phyloP scores from a whole-genome alignment of 2,888 invertebrate genomes.

The Odontocolon sp. region DNA sequence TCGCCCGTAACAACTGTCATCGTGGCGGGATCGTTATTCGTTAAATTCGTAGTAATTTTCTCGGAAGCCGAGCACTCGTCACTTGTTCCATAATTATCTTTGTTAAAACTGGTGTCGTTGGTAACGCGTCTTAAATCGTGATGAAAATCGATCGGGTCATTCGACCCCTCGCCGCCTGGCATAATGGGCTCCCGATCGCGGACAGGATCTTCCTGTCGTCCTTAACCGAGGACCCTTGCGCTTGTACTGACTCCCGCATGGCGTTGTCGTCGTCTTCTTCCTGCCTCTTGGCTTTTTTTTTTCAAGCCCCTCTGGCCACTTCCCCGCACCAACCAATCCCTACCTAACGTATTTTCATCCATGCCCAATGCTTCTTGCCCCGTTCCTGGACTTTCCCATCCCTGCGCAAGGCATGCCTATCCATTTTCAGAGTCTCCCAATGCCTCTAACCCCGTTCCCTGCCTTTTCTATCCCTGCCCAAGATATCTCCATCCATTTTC shows the following conservation, averaged over 20 bases:
- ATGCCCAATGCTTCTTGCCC: no score
- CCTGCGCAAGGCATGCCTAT: no score
- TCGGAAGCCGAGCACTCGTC: constrained; percentile 48
- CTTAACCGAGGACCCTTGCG: constrained; percentile 76
- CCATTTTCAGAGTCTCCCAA: no score
- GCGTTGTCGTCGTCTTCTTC: constrained; percentile 64
- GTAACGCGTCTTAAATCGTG: constrained; percentile 47
- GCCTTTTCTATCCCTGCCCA: background rate
- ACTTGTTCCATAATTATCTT: constrained; percentile 39
- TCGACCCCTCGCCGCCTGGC: constrained; percentile 80
- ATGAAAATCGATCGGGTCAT: constrained; percentile 73
- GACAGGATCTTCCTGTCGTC: constrained; percentile 71
- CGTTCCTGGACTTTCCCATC: no score
- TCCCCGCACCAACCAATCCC: constrained; percentile 50
- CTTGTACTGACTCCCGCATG: constrained; percentile 75
- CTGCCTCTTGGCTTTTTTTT: constrained; percentile 15
- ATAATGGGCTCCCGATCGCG: constrained; percentile 73
- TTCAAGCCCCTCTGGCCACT: constrained; percentile 39
- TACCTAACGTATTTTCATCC: no score
- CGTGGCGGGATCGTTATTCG: constrained; percentile 65
- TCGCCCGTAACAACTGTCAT: constrained; percentile 72
- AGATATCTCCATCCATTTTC: no score
- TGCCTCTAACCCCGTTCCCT: no score
- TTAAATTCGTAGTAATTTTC: constrained; percentile 30
- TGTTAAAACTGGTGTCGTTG: constrained; percentile 31